Base-by-base conservation (phyloP, 2,113 vertebrate genomes). In the Trichomycterus rosablanca region DNA sequence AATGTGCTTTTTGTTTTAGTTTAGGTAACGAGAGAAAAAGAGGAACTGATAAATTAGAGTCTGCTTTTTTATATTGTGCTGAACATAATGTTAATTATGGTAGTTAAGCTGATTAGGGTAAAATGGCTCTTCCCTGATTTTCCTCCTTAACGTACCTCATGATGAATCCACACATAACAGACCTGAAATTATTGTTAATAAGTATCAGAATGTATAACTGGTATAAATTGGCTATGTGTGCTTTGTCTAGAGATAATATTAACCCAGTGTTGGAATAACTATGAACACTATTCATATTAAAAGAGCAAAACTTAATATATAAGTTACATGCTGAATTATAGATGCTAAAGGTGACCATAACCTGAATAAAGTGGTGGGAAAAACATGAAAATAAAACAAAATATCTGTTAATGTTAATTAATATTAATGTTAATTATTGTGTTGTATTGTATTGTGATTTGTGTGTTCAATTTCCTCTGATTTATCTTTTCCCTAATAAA, bases 1-100 rank as follows among this genome's bases (percentile, higher is more conserved):
- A 63, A 73, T 73, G 73, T 42, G 60, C 60, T 71, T 62, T 81
- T 84, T 84, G 70, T 84, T 46, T 18, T 32, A 59, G 62, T 16
- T 43, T 48, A 49, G 19, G 18, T 45, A 53, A 39, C 40, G 46
- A 58, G 59, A 19, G 34, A 43, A 34, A 49, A 20, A 55, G 43
- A 42, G 40, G 54, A 50, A 59, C 19, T 62, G 64, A 72, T 67
- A 24, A 59, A 68, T 68, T 28, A 63, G 59, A 24, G 3, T 8
- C 50, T 51, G 50, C 37, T 55, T 60, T 42, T 73, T 49, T 59
- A 40, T 64, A 43, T 48, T 23, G 40, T 62, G 54, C 57, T 58
- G 43, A 64, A 71, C 66, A 74, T 55, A 71, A 71, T 77, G 70
- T 63, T 70, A 70, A 80, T 80, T 77, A 76, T 59, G 63, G 64